Percentiles rank a stretch among this genome's conserved stretches.
These are phyloP conservation scores for Geotrupes spiniger DNA, from an alignment of 2,888 invertebrate genomes.

Conservation along the genomic window DNA sequence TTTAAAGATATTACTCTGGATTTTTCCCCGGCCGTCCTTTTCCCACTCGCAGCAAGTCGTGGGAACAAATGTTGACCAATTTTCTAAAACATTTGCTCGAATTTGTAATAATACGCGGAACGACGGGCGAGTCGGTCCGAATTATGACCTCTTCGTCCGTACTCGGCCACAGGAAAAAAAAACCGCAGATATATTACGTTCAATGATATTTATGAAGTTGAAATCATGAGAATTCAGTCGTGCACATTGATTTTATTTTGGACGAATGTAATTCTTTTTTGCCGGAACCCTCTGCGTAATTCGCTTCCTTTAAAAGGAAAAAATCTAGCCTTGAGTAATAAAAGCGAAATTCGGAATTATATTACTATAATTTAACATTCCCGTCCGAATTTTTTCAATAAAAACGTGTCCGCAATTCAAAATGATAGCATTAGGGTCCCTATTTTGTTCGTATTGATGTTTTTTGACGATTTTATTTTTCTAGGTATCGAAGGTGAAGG, in stretches of 20 bases:
- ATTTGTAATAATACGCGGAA: too few species aligned
- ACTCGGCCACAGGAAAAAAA: too few species aligned
- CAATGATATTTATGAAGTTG: conserved; percentile 10
- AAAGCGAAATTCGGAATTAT: conserved; percentile 20
- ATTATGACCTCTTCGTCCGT: too few species aligned
- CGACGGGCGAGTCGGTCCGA: too few species aligned
- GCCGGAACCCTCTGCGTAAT: conserved; percentile 2
- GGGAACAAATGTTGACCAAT: too few species aligned
- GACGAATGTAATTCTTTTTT: conserved; percentile 8
- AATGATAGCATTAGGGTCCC: conserved; percentile 1
- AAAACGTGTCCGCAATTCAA: conserved; percentile 23
- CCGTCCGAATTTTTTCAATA: conserved; percentile 22
- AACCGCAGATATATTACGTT: background rate
- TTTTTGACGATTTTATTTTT: conserved; percentile 38
- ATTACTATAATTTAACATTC: conserved; percentile 21
- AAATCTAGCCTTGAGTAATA: conserved; percentile 16
- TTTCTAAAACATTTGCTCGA: too few species aligned
- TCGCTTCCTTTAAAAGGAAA: conserved; percentile 12
- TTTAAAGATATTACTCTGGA: too few species aligned
- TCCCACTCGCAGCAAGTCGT: too few species aligned
- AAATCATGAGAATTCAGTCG: conserved; percentile 4
- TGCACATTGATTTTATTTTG: conserved; percentile 19
- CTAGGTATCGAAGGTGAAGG: conserved; percentile 82
- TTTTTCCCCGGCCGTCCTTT: too few species aligned
- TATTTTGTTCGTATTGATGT: background rate